Conservation (phyloP, 2,113 vertebrate genomes). For the Phylloscopus trochilus region DNA sequence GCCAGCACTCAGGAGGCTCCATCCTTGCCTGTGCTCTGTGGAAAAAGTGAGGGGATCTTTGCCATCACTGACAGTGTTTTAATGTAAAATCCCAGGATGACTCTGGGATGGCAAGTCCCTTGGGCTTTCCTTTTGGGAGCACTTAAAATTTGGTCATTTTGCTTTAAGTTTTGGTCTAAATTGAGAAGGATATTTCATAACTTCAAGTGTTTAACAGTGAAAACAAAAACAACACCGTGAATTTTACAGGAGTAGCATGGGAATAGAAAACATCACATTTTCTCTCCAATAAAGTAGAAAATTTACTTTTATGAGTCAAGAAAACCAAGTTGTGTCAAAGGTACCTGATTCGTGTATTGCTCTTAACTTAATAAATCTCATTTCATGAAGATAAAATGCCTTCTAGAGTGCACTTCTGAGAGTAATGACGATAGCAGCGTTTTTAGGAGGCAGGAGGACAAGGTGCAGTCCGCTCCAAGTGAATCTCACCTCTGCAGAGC, state of each 20-base stretch:
- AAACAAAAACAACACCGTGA: neutral
- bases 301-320: constrained; percentile 27
- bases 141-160: neutral
- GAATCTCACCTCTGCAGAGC: neutral
- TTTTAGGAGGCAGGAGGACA: neutral
- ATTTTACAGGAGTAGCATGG: neutral
- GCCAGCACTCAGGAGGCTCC: neutral
- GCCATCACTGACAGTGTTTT: neutral
- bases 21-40: neutral
- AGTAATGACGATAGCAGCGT: neutral
- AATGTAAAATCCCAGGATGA: neutral
- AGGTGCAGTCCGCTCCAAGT: neutral
- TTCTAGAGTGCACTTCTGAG: constrained; percentile 27
- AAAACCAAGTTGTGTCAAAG: neutral
- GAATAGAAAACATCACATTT: neutral
- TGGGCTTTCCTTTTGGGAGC: neutral
- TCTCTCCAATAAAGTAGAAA: neutral
- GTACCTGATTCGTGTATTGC: neutral
- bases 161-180: neutral
- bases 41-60: neutral
- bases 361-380: constrained; percentile 33
- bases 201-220: neutral
- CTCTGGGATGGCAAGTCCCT: neutral
- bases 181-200: neutral
- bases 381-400: constrained; percentile 46